Conservation (phyloP, 2,113 vertebrate genomes). For the Spea multiplicata region DNA sequence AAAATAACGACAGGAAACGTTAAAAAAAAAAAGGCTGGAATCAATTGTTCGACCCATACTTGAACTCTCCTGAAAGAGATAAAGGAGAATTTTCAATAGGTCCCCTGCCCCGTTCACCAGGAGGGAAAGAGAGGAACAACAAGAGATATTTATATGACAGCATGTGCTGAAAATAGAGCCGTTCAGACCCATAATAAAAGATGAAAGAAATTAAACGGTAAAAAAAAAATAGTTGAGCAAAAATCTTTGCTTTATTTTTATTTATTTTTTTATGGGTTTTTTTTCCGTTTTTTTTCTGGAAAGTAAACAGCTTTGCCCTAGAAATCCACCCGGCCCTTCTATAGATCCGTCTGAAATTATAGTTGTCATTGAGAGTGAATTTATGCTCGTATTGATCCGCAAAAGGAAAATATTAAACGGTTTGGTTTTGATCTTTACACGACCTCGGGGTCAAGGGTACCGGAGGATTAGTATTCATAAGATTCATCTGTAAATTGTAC, state of each 20-base stretch:
- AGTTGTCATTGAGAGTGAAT: conserved; percentile 97
- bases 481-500: conserved; percentile 79
- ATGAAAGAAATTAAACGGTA: conserved; percentile 73
- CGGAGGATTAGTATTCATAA: conserved; percentile 92
- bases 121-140: conserved; percentile 80
- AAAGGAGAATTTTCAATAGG: conserved; percentile 86
- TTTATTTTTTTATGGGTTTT: conserved; percentile 24
- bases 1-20: conserved; percentile 91
- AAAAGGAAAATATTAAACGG: conserved; percentile 98
- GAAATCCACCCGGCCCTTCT: conserved; percentile 74
- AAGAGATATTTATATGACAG: conserved; percentile 85
- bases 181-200: conserved; percentile 78
- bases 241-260: conserved; percentile 53
- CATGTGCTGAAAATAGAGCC: conserved; percentile 78
- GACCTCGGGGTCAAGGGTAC: conserved; percentile 97
- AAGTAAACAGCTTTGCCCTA: conserved; percentile 59
- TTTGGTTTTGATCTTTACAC: conserved; percentile 91
- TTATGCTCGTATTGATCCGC: conserved; percentile 97
- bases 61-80: conserved; percentile 90
- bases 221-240: conserved; percentile 67
- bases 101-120: conserved; percentile 82
- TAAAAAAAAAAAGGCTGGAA: conserved; percentile 83
- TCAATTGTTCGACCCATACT: conserved; percentile 95
- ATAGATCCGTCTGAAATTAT: conserved; percentile 99
- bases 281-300: conserved; percentile 62